Base-by-base conservation (phyloP, 2,888 invertebrate genomes). In the Dexiosoma caninum region DNA sequence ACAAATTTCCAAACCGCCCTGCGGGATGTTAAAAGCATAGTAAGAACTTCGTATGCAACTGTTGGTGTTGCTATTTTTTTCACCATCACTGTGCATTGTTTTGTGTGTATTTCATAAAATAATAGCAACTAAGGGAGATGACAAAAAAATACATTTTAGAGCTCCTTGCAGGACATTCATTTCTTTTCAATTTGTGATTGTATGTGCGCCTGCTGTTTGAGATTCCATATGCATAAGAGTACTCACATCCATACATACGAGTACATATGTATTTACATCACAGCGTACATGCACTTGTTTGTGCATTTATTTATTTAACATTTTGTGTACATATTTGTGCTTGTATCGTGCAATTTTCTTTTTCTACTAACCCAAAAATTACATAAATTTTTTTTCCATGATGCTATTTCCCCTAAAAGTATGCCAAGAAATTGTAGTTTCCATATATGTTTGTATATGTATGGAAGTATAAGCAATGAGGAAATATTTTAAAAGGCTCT, bases 331-430 rank as follows among this genome's bases (percentile, higher is more conserved):
- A 66, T 14, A 53, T 42, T 53, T 53, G 14, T 49, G 9, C 9
- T 72, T 42, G 8, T 42, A 59, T 40, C 21, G 27, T 60, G 23
- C 40, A 49, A 1, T 14, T 49, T 53, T 16, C 27, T 40, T 59
- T 16, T 7, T 70, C 42, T 23, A 49, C 32, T 76, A 71, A 80
- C 71, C 66, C 51, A 75, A 76, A 80, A 80, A 71, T 75, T 64
- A 75, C 66, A 71, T 60, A 32, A 6, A 66, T 21, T 75, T 35
- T 12, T 27, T n/a, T 32, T 40, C 27, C 37, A 51, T 49, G 23
- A 32, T 76, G 71, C 62, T 66, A 76, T 51, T n/a, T 67, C 21
- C 67, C 19, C 42, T 32, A 46, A 55, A 76, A 67, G 53, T 76
- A 67, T 76, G 80, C 80, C 80, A 80, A 80, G 62, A 69, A 46